Conservation (phyloP, 2,888 invertebrate genomes). For the Phorcus lineatus region DNA sequence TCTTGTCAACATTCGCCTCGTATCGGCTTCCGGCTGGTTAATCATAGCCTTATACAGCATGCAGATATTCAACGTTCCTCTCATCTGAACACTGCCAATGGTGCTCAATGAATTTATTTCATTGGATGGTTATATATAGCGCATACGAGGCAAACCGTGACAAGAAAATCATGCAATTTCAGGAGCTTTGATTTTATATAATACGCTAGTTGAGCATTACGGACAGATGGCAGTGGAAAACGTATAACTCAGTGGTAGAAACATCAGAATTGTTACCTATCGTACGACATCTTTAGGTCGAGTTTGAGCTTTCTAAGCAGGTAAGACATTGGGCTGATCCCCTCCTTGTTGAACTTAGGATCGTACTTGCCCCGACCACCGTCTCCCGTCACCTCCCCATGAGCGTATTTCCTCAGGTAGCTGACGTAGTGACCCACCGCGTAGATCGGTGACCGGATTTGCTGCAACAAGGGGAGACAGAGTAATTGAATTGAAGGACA, state of each 20-base stretch:
- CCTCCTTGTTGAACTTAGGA: conserved; percentile 37
- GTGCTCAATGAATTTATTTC: too few species aligned
- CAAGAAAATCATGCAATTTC: too few species aligned
- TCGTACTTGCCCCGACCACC: conserved; percentile 5
- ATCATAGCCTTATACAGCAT: too few species aligned
- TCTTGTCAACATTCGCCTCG: too few species aligned
- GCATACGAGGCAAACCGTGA: too few species aligned
- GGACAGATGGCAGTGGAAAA: too few species aligned
- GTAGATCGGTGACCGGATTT: conserved; percentile 60
- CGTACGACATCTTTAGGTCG: conserved; percentile 90
- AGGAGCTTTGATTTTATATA: too few species aligned
- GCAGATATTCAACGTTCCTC: too few species aligned
- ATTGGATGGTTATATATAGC: too few species aligned
- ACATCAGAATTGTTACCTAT: conserved; percentile 82
- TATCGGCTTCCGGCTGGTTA: too few species aligned
- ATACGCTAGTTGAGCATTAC: too few species aligned
- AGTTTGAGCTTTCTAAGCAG: conserved; percentile 89
- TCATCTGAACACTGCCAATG: too few species aligned
- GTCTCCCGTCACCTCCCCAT: conserved; percentile 33
- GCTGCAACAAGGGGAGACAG: conserved; percentile 43
- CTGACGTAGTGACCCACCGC: conserved; percentile 58
- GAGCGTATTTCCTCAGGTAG: conserved; percentile 53
- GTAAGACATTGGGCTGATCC: conserved; percentile 92
- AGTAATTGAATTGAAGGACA: neutral
- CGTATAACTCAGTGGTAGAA: neutral